These are phyloP conservation scores for Calameuta idolon DNA, from an alignment of 2,888 invertebrate genomes.

Conservation along the genomic window DNA sequence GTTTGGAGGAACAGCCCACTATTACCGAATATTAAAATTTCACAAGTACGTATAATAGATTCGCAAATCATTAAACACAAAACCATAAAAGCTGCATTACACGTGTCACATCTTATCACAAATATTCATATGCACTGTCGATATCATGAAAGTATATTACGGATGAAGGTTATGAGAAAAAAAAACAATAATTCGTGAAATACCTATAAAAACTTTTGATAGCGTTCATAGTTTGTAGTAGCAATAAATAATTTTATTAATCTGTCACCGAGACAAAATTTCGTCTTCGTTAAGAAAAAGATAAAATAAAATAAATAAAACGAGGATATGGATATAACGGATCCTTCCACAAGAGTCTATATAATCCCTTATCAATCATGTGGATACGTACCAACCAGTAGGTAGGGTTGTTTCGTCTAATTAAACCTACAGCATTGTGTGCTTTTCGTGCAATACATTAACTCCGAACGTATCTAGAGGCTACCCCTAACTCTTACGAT, in stretches of 20 bases:
- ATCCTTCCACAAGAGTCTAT: too few relatives aligned
- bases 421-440: background rate
- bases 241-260: too few relatives aligned
- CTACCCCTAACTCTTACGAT: slow-evolving; percentile 10
- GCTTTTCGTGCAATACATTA: slow-evolving; percentile 3
- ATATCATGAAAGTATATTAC: background rate
- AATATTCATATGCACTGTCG: background rate
- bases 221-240: background rate
- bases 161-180: background rate
- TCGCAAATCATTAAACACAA: background rate
- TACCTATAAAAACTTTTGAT: background rate
- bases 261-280: too few relatives aligned
- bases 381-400: background rate
- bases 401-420: background rate
- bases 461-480: slow-evolving; percentile 7
- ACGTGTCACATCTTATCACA: background rate
- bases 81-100: background rate
- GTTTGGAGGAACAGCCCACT: background rate
- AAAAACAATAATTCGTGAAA: too few relatives aligned
- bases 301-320: too few relatives aligned
- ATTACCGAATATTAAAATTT: background rate
- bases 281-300: too few relatives aligned
- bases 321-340: too few relatives aligned
- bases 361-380: too few relatives aligned
- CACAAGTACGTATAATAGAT: background rate